Evolutionary conservation across 2,113 vertebrate genomes (phyloP).

Genomic region (Trachemys scripta): DNA sequence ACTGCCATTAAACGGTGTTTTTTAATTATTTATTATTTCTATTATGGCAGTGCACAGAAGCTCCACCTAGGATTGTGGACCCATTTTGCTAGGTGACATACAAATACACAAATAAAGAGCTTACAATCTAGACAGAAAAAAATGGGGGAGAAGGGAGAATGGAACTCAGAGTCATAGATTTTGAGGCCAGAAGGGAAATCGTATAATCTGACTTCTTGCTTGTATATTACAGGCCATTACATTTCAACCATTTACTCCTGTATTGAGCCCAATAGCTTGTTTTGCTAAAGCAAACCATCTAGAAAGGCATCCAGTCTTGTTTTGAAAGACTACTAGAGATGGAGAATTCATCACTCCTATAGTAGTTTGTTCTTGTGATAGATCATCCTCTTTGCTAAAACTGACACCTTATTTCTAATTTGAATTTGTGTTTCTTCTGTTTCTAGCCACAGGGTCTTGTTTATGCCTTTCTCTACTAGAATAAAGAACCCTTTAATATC

Average conservation of each 20-base stretch:
- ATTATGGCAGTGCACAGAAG: neutral
- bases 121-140: neutral
- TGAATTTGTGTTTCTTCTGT: neutral
- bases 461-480: neutral
- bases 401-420: neutral
- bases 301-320: neutral
- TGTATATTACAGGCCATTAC: neutral
- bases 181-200: too few relatives aligned
- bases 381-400: neutral
- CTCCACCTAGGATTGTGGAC: neutral
- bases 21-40: too few relatives aligned
- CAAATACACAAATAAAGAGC: neutral
- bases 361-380: neutral
- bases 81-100: neutral
- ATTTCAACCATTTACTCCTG: neutral
- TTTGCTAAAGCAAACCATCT: neutral
- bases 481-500: neutral
- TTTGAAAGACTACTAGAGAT: neutral
- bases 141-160: fast-evolving
- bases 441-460: too few relatives aligned
- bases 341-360: neutral
- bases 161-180: too few relatives aligned
- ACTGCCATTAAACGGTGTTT: too few relatives aligned
- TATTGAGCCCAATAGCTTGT: neutral
- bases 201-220: too few relatives aligned